Conservation (phyloP, 30 jellyfish, hydroid and myxozoan species). For the Aurelia sp. region DNA sequence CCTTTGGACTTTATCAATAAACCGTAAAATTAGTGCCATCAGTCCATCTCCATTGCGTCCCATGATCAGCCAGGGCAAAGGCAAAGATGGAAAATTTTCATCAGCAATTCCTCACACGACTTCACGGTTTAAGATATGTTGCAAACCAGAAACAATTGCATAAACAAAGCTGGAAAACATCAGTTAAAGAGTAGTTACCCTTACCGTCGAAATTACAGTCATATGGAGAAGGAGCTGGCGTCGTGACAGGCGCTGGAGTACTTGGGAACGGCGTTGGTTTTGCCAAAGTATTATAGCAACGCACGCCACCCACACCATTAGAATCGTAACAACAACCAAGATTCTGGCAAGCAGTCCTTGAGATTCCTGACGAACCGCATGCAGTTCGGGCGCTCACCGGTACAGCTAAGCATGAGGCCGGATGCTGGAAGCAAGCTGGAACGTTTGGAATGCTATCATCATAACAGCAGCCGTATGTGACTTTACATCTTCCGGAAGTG, state of each 20-base stretch:
- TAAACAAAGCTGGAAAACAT: too few relatives aligned
- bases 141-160: too few relatives aligned
- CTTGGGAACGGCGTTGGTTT: constrained; percentile 71
- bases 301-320: constrained; percentile 61
- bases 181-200: background rate
- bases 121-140: too few relatives aligned
- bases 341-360: constrained; percentile 71
- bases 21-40: too few relatives aligned
- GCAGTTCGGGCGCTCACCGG: constrained; percentile 75
- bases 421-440: constrained; percentile 92
- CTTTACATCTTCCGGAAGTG: constrained; percentile 82
- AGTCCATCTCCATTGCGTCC: too few relatives aligned
- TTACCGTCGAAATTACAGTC: constrained; percentile 92
- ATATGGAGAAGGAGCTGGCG: constrained; percentile 91
- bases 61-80: too few relatives aligned
- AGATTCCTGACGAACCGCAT: constrained; percentile 80
- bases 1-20: too few relatives aligned
- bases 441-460: constrained; percentile 84
- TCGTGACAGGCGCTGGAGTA: constrained; percentile 81
- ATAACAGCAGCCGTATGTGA: constrained; percentile 93
- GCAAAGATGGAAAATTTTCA: too few relatives aligned
- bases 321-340: constrained; percentile 96
- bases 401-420: constrained; percentile 88
- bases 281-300: constrained; percentile 80
- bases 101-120: too few relatives aligned